Evolutionary conservation across 2,888 invertebrate species (phyloP).

Genomic region (Sycophila texana): DNA sequence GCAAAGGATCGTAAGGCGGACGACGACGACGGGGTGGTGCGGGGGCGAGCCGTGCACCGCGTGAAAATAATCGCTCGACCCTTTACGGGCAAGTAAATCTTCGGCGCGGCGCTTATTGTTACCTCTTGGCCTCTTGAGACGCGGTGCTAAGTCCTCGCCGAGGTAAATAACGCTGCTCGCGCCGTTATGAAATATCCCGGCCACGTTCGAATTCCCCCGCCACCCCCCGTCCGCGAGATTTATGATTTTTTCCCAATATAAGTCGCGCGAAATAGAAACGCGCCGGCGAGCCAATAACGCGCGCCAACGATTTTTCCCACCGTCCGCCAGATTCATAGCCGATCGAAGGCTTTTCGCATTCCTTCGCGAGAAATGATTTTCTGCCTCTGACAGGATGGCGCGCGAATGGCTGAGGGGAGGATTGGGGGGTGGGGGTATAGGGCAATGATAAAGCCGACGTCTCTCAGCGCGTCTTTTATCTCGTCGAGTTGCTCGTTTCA

Average conservation of each 20-base stretch:
- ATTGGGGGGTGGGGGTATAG: no score
- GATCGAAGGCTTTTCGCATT: constrained; percentile 33
- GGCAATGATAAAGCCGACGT: no score
- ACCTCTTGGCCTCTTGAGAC: neutral
- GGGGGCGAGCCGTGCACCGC: neutral
- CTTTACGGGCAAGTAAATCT: no score
- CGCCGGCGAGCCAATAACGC: constrained; percentile 23
- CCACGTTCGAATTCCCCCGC: constrained; percentile 5
- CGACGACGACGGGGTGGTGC: neutral
- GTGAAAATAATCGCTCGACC: constrained; percentile 1
- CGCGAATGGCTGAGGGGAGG: no score
- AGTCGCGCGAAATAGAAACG: constrained; percentile 31
- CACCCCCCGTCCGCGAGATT: constrained; percentile 1
- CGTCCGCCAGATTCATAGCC: constrained; percentile 36
- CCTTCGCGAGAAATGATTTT: neutral
- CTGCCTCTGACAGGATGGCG: no score
- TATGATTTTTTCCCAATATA: constrained; percentile 33
- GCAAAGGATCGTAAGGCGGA: no score
- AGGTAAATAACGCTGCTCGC: constrained; percentile 20
- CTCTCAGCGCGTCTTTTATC: neutral
- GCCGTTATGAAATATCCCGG: constrained; percentile 28
- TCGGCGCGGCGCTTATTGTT: neutral
- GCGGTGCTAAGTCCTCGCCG: neutral
- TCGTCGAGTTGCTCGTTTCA: neutral
- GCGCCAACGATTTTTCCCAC: constrained; percentile 31